These are phyloP conservation scores for Mesocentrotus franciscanus DNA, from an alignment of 53 echinoderm and acorn worm genomes.

Conservation along the genomic window DNA sequence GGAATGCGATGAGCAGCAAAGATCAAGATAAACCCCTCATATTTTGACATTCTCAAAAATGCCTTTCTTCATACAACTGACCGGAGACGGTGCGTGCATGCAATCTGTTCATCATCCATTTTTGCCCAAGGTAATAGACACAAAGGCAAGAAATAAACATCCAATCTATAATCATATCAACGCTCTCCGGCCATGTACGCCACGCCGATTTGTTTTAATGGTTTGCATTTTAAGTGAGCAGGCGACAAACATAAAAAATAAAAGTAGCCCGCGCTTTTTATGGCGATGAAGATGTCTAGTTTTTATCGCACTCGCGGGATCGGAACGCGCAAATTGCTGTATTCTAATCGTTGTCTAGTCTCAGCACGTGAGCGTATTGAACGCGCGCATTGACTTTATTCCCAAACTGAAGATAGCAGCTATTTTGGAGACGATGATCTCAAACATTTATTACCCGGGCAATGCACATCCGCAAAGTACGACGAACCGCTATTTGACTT, in stretches of 20 bases:
- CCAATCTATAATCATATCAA: slow-evolving; percentile 59
- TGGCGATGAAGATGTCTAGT: slow-evolving; percentile 39
- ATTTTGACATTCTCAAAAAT: slow-evolving; percentile 5
- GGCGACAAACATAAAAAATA: background rate
- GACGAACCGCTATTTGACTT: slow-evolving; percentile 36
- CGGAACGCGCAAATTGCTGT: slow-evolving; percentile 60
- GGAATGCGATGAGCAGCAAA: background rate
- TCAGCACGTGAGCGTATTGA: slow-evolving; percentile 47
- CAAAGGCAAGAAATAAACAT: slow-evolving; percentile 28
- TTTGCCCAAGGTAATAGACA: background rate
- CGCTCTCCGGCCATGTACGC: slow-evolving; percentile 9
- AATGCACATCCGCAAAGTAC: slow-evolving; percentile 48
- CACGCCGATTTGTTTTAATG: slow-evolving; percentile 58
- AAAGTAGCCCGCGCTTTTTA: slow-evolving; percentile 18
- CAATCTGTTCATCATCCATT: slow-evolving; percentile 53
- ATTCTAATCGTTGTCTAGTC: slow-evolving; percentile 53
- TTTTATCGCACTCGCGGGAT: slow-evolving; percentile 61
- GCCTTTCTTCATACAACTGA: background rate
- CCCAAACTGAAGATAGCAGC: slow-evolving; percentile 33
- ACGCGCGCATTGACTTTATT: slow-evolving; percentile 40
- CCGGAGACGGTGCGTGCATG: background rate
- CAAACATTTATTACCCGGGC: slow-evolving; percentile 15
- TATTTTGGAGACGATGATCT: background rate
- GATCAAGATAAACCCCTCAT: background rate
- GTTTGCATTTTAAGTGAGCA: slow-evolving; percentile 42